Percentiles rank a stretch among this genome's conserved stretches.
Conservation (phyloP, 2,888 invertebrate genomes). For the Nymphalis polychloros region DNA sequence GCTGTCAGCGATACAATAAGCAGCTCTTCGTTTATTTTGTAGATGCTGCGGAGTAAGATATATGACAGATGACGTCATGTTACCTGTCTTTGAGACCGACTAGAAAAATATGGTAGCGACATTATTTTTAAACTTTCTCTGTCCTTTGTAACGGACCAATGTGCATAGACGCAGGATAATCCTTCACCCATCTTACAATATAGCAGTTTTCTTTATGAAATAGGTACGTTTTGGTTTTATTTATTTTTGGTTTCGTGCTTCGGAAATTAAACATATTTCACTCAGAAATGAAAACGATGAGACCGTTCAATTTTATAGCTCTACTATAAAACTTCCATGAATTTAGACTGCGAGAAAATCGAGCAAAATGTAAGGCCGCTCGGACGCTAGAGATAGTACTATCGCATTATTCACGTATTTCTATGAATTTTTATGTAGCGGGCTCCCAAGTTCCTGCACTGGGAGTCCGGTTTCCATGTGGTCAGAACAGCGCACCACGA, state of each 20-base stretch:
- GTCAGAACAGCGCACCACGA: slow-evolving; percentile 57
- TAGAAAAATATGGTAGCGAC: slow-evolving; percentile 52
- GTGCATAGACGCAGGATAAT: slow-evolving; percentile 18
- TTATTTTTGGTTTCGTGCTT: slow-evolving; percentile 8
- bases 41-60: slow-evolving; percentile 58
- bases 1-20: slow-evolving; percentile 76
- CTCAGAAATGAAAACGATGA: slow-evolving; percentile 28
- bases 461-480: slow-evolving; percentile 45
- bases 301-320: slow-evolving; percentile 40
- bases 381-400: slow-evolving; percentile 40
- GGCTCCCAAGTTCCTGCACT: slow-evolving; percentile 44
- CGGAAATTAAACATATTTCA: slow-evolving; percentile 25
- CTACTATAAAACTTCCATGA: slow-evolving; percentile 39
- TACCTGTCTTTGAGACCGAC: slow-evolving; percentile 61
- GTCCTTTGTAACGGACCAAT: slow-evolving; percentile 46
- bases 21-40: slow-evolving; percentile 68
- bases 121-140: slow-evolving; percentile 50
- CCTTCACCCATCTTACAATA: slow-evolving; percentile 14
- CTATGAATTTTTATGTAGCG: slow-evolving; percentile 60
- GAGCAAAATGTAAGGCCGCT: slow-evolving; percentile 35
- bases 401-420: slow-evolving; percentile 48
- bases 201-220: not conserved
- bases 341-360: slow-evolving; percentile 38
- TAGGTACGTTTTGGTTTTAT: slow-evolving; percentile 1
- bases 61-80: slow-evolving; percentile 62